Percentiles rank a stretch among this genome's conserved stretches.
These are phyloP conservation scores for Siderastrea siderea DNA, from an alignment of 92 coral and sea anemone genomes.

Conservation along the genomic window DNA sequence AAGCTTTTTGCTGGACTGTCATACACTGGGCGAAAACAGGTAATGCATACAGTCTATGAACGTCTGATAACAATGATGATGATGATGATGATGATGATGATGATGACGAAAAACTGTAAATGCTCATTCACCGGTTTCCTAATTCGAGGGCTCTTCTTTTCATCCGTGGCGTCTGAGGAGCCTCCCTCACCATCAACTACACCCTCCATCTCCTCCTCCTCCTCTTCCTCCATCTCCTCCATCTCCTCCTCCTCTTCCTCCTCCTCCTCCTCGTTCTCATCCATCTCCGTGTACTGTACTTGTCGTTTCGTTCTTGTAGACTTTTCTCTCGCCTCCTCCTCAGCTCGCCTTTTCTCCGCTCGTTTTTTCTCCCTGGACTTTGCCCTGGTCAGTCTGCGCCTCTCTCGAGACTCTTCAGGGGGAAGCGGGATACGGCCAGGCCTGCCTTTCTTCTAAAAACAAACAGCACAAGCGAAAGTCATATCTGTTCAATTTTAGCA, in stretches of 20 bases:
- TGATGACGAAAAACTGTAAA: not conserved
- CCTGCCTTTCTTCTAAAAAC: slow-evolving; percentile 16
- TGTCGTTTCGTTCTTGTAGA: not conserved
- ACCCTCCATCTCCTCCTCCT: not conserved
- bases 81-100: no score
- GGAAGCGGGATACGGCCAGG: slow-evolving; percentile 37
- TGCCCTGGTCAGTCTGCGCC: slow-evolving; percentile 25
- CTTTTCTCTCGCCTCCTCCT: slow-evolving; percentile 8
- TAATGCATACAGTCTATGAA: no score
- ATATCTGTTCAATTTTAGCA: not conserved
- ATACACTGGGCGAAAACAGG: no score
- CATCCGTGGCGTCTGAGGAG: not conserved
- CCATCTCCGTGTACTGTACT: not conserved
- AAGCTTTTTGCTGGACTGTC: no score
- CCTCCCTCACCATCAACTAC: slow-evolving; percentile 10
- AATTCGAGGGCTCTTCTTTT: slow-evolving; percentile 5
- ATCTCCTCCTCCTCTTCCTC: not conserved
- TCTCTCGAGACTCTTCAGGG: slow-evolving; percentile 34
- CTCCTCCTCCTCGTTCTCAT: slow-evolving; percentile 7
- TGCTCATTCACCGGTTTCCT: slow-evolving; percentile 29
- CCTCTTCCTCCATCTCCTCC: not conserved
- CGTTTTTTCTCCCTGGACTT: slow-evolving; percentile 31
- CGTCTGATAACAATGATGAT: no score
- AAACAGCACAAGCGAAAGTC: not conserved
- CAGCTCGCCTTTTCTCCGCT: slow-evolving; percentile 26